phyloP scores from a whole-genome alignment of 2,888 invertebrate species.

The Zaprionus lineosus region DNA sequence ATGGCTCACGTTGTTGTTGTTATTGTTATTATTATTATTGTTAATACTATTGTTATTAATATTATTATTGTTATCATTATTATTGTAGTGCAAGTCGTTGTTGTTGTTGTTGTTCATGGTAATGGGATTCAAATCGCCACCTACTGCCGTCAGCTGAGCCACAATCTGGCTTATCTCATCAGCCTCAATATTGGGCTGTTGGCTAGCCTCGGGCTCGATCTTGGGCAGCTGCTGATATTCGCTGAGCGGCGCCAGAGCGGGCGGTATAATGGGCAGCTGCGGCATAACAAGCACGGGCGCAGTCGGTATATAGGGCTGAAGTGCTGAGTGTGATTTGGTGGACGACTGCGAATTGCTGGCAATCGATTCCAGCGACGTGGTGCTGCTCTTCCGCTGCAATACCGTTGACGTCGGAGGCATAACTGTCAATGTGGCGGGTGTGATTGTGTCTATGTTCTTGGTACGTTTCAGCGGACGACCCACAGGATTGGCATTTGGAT shows the following conservation, averaged over 20 bases:
- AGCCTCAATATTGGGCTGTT: slow-evolving; percentile 56
- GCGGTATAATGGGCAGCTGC: slow-evolving; percentile 63
- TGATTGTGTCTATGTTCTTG: slow-evolving; percentile 81
- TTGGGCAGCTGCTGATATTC: slow-evolving; percentile 35
- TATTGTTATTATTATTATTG: slow-evolving; percentile 44
- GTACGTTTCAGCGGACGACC: slow-evolving; percentile 84
- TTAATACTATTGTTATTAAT: slow-evolving; percentile 63
- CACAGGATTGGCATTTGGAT: slow-evolving; percentile 68
- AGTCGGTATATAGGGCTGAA: slow-evolving; percentile 47
- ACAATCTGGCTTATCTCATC: slow-evolving; percentile 77
- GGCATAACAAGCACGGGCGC: slow-evolving; percentile 29
- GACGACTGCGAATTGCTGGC: slow-evolving; percentile 81
- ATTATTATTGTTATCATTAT: slow-evolving; percentile 38
- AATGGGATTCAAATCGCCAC: slow-evolving; percentile 47
- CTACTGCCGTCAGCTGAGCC: slow-evolving; percentile 64
- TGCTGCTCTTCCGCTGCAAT: slow-evolving; percentile 80
- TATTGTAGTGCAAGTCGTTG: slow-evolving; percentile 48
- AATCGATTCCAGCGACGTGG: slow-evolving; percentile 81
- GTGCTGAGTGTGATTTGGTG: slow-evolving; percentile 58
- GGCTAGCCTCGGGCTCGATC: slow-evolving; percentile 18
- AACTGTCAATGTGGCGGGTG: slow-evolving; percentile 16
- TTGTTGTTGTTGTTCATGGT: slow-evolving; percentile 46
- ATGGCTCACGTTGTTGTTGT: slow-evolving; percentile 48
- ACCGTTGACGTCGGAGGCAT: slow-evolving; percentile 60
- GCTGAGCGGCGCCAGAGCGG: slow-evolving; percentile 72